A percentile compares a stretch with the other conserved stretches of the same genome.
Evolutionary conservation across 2,888 invertebrate genomes (phyloP).

Genomic region (Philhelius pedissequus): DNA sequence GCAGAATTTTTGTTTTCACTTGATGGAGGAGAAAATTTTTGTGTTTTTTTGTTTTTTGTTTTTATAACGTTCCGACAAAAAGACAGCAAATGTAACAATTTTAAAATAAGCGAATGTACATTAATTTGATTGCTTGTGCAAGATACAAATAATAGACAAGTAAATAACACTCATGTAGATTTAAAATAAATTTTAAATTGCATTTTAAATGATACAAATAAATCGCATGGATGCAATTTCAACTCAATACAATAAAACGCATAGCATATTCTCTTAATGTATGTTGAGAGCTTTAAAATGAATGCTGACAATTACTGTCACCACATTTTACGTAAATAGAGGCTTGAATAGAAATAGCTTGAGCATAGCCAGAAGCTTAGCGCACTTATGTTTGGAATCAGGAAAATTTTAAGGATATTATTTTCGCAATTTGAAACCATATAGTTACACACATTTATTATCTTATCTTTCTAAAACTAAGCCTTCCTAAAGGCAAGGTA

Average conservation of each 20-base stretch:
- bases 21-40: slow-evolving; percentile 18
- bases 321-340: background rate
- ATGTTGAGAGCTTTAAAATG: background rate
- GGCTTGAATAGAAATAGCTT: background rate
- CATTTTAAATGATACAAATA: slow-evolving; percentile 57
- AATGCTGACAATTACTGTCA: background rate
- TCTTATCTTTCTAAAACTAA: too few relatives aligned
- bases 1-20: slow-evolving; percentile 58
- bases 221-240: slow-evolving; percentile 31
- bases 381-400: background rate
- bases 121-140: slow-evolving; percentile 58
- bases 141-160: slow-evolving; percentile 36
- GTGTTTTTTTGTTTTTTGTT: background rate
- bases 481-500: too few relatives aligned
- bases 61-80: background rate
- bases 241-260: background rate
- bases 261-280: background rate
- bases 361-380: background rate
- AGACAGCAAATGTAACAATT: slow-evolving; percentile 20
- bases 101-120: slow-evolving; percentile 57
- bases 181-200: slow-evolving; percentile 53
- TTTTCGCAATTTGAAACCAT: too few relatives aligned
- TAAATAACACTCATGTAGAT: slow-evolving; percentile 42
- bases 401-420: background rate
- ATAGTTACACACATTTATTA: too few relatives aligned